A percentile compares a stretch with the other conserved stretches of the same genome.
Conservation (phyloP, 2,797 vertebrate genomes). For the Etheostoma perlongum region DNA sequence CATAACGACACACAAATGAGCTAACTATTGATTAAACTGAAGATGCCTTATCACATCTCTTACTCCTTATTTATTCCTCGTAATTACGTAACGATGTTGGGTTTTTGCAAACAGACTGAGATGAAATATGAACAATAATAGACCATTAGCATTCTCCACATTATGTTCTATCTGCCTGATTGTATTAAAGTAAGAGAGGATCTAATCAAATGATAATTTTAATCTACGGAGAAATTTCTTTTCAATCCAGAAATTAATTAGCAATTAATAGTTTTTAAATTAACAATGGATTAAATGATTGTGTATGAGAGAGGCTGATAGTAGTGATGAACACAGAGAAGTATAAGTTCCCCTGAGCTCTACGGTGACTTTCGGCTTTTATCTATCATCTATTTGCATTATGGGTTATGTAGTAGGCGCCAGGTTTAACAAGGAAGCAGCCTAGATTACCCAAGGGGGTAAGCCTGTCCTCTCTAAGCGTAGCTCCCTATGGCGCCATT, state of each 20-base stretch:
- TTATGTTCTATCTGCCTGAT: slow-evolving; percentile 23
- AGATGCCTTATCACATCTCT: slow-evolving; percentile 48
- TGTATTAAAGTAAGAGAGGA: slow-evolving; percentile 17
- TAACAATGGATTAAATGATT: slow-evolving; percentile 8
- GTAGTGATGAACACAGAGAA: not conserved
- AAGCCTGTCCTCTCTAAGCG: too few relatives aligned
- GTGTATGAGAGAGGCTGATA: not conserved
- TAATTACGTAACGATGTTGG: slow-evolving; percentile 30
- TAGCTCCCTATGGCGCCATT: too few relatives aligned
- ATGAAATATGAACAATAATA: slow-evolving; percentile 48
- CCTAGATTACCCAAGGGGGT: not conserved
- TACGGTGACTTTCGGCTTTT: rapidly evolving
- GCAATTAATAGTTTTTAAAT: slow-evolving; percentile 26
- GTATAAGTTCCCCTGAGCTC: not conserved
- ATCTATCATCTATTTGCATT: not conserved
- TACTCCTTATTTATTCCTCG: slow-evolving; percentile 39
- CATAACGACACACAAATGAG: slow-evolving; percentile 27
- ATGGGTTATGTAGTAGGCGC: not conserved
- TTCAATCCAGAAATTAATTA: slow-evolving; percentile 7
- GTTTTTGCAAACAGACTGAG: slow-evolving; percentile 23
- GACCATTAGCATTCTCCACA: slow-evolving; percentile 41
- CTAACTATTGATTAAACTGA: slow-evolving; percentile 55
- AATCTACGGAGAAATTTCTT: slow-evolving; percentile 24
- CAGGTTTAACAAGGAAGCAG: not conserved
- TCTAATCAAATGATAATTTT: slow-evolving; percentile 52